Evolutionary conservation across 2,113 vertebrate genomes (phyloP).

Genomic region (rat (Rattus norvegicus)): DNA sequence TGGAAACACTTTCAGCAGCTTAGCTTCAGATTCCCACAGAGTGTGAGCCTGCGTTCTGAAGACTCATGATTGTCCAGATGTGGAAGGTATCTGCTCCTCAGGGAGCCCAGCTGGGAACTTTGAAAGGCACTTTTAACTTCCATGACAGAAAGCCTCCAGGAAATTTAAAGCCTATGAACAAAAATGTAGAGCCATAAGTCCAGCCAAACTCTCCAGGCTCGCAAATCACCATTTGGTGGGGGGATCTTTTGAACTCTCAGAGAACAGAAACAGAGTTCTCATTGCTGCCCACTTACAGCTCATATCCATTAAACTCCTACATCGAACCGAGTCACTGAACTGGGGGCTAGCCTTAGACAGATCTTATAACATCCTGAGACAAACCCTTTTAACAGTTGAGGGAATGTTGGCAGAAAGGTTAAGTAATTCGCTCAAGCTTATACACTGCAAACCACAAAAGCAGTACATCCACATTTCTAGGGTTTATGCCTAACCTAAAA

Average conservation of each 20-base stretch:
- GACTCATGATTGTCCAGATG: neutral
- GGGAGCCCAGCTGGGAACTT: neutral
- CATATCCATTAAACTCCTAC: neutral
- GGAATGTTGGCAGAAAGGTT: neutral
- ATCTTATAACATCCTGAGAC: neutral
- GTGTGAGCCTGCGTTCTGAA: neutral
- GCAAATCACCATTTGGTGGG: neutral
- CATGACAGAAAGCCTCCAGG: neutral
- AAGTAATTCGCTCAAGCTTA: neutral
- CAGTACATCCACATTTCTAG: neutral
- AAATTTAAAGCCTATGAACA: neutral
- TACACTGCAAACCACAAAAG: neutral
- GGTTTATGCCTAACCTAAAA: neutral
- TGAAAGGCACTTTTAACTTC: neutral
- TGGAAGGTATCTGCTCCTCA: neutral
- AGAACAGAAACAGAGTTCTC: neutral
- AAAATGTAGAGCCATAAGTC: neutral
- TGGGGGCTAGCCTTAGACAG: neutral
- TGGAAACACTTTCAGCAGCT: neutral
- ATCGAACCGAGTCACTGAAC: neutral
- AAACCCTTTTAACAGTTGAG: neutral
- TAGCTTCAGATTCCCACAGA: neutral
- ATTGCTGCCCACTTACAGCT: neutral
- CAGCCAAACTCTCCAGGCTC: neutral
- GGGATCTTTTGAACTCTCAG: neutral